A percentile compares a stretch with the other conserved stretches of the same genome.
phyloP scores from a whole-genome alignment of 2,113 vertebrate species.

The Microtus richardsoni region DNA sequence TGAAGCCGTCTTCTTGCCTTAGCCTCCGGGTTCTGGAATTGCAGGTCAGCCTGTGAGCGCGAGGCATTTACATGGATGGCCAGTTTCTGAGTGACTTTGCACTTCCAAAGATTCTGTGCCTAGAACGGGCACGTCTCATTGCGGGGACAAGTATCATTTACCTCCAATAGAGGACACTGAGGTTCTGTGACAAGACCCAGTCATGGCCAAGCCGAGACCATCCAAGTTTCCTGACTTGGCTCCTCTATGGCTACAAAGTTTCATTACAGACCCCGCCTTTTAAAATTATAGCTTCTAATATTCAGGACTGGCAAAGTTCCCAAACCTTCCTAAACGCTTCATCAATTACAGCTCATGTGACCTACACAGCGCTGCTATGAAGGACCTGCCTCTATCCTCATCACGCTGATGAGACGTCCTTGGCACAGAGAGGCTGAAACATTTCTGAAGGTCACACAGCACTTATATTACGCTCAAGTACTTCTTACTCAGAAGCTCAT shows the following conservation, averaged over 20 bases:
- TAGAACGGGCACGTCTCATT: neutral
- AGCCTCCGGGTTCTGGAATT: neutral
- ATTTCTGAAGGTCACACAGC: slow-evolving; percentile 8
- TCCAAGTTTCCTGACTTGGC: neutral
- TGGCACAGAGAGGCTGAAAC: neutral
- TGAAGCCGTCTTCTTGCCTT: neutral
- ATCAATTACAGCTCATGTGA: neutral
- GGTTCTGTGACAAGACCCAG: neutral
- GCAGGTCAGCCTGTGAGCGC: neutral
- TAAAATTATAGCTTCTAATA: neutral
- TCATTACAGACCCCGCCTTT: neutral
- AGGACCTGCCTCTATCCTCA: neutral
- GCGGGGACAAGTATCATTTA: neutral
- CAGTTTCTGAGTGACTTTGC: neutral
- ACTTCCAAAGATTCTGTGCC: neutral
- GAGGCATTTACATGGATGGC: neutral
- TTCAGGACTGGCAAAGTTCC: neutral
- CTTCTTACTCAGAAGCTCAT: neutral
- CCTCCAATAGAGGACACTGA: neutral
- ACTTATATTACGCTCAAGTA: neutral
- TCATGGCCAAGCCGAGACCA: neutral
- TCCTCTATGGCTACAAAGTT: neutral
- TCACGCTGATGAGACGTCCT: neutral
- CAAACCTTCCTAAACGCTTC: neutral
- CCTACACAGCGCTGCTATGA: neutral